Conservation (phyloP, 2,888 invertebrate genomes). For the Prosopocoilus inquinatus region DNA sequence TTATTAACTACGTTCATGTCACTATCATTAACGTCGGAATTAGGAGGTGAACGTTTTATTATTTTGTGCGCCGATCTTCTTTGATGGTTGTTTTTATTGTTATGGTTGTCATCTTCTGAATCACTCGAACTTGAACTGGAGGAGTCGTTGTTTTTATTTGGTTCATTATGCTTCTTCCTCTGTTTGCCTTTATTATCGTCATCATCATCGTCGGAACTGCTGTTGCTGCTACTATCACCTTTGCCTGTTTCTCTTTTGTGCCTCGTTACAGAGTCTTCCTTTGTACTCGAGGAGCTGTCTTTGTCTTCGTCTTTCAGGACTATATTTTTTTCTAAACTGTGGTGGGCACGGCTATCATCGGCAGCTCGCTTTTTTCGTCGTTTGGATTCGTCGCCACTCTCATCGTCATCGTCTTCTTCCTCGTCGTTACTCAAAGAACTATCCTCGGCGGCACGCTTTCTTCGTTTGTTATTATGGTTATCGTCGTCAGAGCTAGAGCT, state of each 20-base stretch:
- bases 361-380: background rate
- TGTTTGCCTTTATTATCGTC: slow-evolving; percentile 9
- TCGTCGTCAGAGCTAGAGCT: slow-evolving; percentile 5
- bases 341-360: slow-evolving; percentile 4
- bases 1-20: slow-evolving; percentile 39
- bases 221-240: slow-evolving; percentile 8
- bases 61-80: background rate
- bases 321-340: slow-evolving; percentile 5
- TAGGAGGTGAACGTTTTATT: slow-evolving; percentile 9
- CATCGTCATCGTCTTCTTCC: background rate
- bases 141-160: slow-evolving; percentile 9
- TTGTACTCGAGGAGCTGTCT: slow-evolving; percentile 13
- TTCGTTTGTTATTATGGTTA: background rate
- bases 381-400: too few relatives aligned
- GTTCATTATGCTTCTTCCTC: background rate
- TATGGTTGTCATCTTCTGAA: slow-evolving; percentile 19
- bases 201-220: slow-evolving; percentile 12
- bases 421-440: background rate
- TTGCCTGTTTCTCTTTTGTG: slow-evolving; percentile 6
- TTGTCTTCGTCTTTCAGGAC: background rate
- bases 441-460: background rate
- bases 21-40: slow-evolving; percentile 23
- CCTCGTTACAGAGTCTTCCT: slow-evolving; percentile 8
- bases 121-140: slow-evolving; percentile 15
- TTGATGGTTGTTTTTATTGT: slow-evolving; percentile 5